Percentiles rank a stretch among this genome's conserved stretches.
phyloP scores from a whole-genome alignment of 2,888 invertebrate species.

The Himalopsyche tibetana region DNA sequence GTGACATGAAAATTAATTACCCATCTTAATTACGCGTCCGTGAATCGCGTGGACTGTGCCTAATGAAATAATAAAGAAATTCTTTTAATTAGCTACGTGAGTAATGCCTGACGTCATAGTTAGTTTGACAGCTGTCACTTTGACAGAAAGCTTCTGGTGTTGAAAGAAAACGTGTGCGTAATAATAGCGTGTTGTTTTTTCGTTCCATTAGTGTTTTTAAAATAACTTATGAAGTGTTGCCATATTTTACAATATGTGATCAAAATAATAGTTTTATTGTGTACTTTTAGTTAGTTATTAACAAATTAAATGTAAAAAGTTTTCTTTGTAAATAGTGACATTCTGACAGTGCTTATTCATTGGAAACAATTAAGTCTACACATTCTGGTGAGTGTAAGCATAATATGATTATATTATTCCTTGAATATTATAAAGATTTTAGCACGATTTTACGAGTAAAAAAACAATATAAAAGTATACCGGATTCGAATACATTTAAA shows the following conservation, averaged over 20 bases:
- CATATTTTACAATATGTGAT: neutral
- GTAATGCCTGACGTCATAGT: conserved; percentile 39
- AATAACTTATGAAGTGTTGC: neutral
- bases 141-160: conserved; percentile 45
- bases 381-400: neutral
- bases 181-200: conserved; percentile 28
- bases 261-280: neutral
- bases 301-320: neutral
- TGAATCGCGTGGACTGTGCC: conserved; percentile 43
- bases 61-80: conserved; percentile 34
- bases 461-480: no score
- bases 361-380: neutral
- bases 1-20: conserved; percentile 44
- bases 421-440: no score
- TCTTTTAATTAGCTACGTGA: neutral
- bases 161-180: conserved; percentile 1
- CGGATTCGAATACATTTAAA: no score
- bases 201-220: conserved; percentile 4
- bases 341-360: neutral
- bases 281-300: neutral
- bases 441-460: no score
- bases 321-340: neutral
- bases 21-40: conserved; percentile 46
- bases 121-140: conserved; percentile 60
- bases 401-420: no score